Evolutionary conservation across 2,113 vertebrate genomes (phyloP).

Genomic region (Larimichthys crocea): DNA sequence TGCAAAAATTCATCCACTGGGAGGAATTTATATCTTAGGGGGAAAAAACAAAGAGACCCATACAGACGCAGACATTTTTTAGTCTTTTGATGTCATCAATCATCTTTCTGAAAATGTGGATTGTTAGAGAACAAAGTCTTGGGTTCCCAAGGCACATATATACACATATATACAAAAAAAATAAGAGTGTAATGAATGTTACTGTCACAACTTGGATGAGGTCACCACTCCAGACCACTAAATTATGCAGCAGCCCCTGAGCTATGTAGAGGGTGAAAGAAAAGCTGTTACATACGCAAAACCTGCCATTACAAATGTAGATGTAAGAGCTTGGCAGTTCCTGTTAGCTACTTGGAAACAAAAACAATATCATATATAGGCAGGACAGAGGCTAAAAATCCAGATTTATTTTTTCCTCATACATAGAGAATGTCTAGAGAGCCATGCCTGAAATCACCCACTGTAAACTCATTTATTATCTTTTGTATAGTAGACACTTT

Average conservation of each 20-base stretch:
- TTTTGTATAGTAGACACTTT: too few species aligned
- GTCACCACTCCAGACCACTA: conserved; percentile 57
- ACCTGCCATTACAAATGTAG: conserved; percentile 37
- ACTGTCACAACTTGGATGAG: conserved; percentile 64
- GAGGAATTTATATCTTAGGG: conserved; percentile 18
- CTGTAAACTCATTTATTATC: too few species aligned
- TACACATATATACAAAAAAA: background rate
- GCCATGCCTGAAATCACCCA: background rate
- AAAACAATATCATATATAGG: background rate
- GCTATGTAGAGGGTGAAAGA: conserved; percentile 31
- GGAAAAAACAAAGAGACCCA: background rate
- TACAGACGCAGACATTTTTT: background rate
- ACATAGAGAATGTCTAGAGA: too few species aligned
- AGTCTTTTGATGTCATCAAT: conserved; percentile 32
- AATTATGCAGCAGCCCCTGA: conserved; percentile 70
- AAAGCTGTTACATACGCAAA: conserved; percentile 47
- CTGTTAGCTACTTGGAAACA: background rate
- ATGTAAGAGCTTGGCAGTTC: conserved; percentile 18
- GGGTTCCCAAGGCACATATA: conserved; percentile 12
- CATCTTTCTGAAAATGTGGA: conserved; percentile 38
- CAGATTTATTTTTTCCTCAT: too few species aligned
- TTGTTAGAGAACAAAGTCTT: conserved; percentile 28
- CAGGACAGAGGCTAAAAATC: background rate
- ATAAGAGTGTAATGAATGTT: conserved; percentile 48
- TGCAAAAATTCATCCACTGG: conserved; percentile 6